These are phyloP conservation scores for Portunus trituberculatus DNA, from an alignment of 1,140 invertebrate genomes.

Conservation along the genomic window DNA sequence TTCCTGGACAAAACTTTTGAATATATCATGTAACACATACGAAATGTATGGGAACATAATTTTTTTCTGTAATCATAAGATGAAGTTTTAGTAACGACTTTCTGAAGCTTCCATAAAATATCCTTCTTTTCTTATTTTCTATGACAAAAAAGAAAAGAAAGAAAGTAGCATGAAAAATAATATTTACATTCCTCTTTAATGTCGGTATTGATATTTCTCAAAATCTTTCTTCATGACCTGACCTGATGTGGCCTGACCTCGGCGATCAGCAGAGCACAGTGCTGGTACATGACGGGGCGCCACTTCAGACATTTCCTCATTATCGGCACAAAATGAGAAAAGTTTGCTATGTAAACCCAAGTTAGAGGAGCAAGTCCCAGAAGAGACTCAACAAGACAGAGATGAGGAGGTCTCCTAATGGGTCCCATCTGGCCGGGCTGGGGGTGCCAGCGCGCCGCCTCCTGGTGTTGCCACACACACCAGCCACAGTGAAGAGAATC, in stretches of 20 bases:
- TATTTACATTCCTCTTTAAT: no score
- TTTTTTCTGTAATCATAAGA: no score
- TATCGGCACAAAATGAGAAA: conserved; percentile 22
- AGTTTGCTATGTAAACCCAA: conserved; percentile 12
- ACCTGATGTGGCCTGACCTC: neutral
- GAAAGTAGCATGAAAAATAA: no score
- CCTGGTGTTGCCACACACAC: neutral
- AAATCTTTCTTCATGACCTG: neutral
- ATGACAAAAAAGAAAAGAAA: no score
- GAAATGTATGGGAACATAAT: no score
- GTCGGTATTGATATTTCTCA: no score
- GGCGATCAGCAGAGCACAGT: neutral
- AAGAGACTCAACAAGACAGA: neutral
- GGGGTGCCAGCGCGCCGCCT: neutral
- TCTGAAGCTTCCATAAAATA: no score
- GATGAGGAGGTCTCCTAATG: neutral
- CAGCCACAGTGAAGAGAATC: neutral
- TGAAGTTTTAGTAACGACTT: no score
- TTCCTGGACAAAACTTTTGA: no score
- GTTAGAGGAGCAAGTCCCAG: neutral
- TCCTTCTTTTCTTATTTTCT: no score
- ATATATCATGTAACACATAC: no score
- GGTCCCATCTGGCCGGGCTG: neutral
- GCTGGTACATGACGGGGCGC: neutral
- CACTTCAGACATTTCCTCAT: neutral